Evolutionary conservation across 1,140 invertebrate genomes (phyloP).

Genomic region (Periplaneta americana): DNA sequence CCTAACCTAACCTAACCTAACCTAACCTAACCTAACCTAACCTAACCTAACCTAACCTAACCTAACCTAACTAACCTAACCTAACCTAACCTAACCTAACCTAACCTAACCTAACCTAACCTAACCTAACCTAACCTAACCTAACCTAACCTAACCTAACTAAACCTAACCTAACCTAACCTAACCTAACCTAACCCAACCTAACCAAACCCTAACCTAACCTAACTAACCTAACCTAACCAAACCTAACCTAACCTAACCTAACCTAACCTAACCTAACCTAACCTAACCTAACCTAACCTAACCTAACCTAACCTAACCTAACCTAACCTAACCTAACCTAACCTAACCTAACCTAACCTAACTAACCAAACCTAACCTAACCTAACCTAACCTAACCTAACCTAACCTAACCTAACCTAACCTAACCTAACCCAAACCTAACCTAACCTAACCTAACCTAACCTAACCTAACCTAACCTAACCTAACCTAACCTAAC

Average conservation of each 20-base stretch:
- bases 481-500: too few species aligned
- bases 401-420: too few species aligned
- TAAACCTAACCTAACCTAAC: too few species aligned
- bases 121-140: background rate
- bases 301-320: background rate
- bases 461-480: too few species aligned
- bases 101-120: background rate
- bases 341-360: background rate
- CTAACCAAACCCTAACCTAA: background rate
- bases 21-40: background rate
- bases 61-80: conserved; percentile 1
- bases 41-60: background rate
- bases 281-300: background rate
- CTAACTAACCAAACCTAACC: too few species aligned
- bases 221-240: background rate
- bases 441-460: too few species aligned
- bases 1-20: background rate
- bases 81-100: background rate
- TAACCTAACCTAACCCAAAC: too few species aligned
- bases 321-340: background rate
- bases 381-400: too few species aligned
- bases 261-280: background rate
- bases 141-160: background rate
- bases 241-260: background rate
- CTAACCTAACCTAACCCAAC: background rate